Evolutionary conservation across 2,797 vertebrate genomes (phyloP).

Genomic region (Sus cebifrons): DNA sequence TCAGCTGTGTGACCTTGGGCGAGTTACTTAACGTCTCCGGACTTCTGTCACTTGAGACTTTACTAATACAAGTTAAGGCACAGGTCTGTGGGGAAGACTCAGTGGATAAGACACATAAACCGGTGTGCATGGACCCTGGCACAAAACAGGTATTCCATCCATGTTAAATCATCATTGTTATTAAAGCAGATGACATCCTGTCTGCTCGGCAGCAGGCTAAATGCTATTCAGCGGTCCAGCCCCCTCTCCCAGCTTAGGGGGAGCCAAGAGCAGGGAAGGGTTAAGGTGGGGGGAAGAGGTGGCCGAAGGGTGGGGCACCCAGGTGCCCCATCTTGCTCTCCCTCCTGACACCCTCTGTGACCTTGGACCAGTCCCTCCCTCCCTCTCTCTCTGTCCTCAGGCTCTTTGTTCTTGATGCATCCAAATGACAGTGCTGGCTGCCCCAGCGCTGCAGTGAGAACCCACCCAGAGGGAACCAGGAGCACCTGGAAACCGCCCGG

Average conservation of each 20-base stretch:
- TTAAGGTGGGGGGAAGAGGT: neutral
- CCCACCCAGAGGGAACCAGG: neutral
- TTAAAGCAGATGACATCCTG: neutral
- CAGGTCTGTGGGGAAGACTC: neutral
- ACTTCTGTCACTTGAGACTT: neutral
- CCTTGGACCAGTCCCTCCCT: conserved; percentile 74
- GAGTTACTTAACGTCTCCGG: neutral
- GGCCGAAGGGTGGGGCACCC: neutral
- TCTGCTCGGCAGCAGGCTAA: neutral
- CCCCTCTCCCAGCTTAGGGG: neutral
- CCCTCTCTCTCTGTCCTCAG: neutral
- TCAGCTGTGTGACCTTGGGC: conserved; percentile 72
- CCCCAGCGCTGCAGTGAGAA: neutral
- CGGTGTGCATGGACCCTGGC: neutral
- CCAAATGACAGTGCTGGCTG: conserved; percentile 4
- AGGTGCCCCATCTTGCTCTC: neutral
- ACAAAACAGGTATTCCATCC: conserved; percentile 13
- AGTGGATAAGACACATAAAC: neutral
- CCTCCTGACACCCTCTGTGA: conserved; percentile 72
- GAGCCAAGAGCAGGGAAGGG: neutral
- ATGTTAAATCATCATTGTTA: neutral
- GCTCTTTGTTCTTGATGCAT: conserved; percentile 74
- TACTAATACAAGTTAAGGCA: neutral
- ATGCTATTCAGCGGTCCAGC: neutral
- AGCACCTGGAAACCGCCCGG: neutral